Evolutionary conservation across 2,888 invertebrate genomes (phyloP).

Genomic region (Diaperis boleti): DNA sequence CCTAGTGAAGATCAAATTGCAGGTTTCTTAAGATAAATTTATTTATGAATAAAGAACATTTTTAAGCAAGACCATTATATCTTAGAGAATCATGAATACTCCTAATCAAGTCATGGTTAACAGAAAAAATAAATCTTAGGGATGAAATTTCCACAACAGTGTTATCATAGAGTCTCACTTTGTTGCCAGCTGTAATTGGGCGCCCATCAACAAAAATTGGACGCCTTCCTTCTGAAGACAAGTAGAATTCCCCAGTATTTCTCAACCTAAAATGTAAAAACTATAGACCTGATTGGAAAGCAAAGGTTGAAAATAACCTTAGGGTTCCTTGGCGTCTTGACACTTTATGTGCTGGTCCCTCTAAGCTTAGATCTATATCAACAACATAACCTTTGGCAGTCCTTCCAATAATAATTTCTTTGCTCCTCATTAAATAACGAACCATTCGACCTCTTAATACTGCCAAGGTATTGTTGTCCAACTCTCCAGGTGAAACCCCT

Average conservation of each 20-base stretch:
- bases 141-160: conserved; percentile 96
- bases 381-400: conserved; percentile 89
- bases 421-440: conserved; percentile 92
- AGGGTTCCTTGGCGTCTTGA: conserved; percentile 94
- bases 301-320: conserved; percentile 65
- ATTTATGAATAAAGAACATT: neutral
- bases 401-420: conserved; percentile 95
- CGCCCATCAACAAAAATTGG: conserved; percentile 95
- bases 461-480: conserved; percentile 94
- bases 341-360: conserved; percentile 95
- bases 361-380: conserved; percentile 92
- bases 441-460: conserved; percentile 92
- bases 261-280: too few species aligned
- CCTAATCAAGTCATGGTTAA: conserved; percentile 92
- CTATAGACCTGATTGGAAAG: neutral
- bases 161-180: conserved; percentile 92
- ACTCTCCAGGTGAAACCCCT: conserved; percentile 85
- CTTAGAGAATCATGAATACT: conserved; percentile 89
- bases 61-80: conserved; percentile 67
- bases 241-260: conserved; percentile 94
- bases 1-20: conserved; percentile 66
- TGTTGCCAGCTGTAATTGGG: conserved; percentile 88
- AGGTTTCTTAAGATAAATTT: conserved; percentile 69
- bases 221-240: conserved; percentile 94
- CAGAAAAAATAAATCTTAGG: conserved; percentile 90